Percentiles rank a stretch among this genome's conserved stretches.
phyloP scores from a whole-genome alignment of 2,797 vertebrate species.

The Ispidina lecontei region DNA sequence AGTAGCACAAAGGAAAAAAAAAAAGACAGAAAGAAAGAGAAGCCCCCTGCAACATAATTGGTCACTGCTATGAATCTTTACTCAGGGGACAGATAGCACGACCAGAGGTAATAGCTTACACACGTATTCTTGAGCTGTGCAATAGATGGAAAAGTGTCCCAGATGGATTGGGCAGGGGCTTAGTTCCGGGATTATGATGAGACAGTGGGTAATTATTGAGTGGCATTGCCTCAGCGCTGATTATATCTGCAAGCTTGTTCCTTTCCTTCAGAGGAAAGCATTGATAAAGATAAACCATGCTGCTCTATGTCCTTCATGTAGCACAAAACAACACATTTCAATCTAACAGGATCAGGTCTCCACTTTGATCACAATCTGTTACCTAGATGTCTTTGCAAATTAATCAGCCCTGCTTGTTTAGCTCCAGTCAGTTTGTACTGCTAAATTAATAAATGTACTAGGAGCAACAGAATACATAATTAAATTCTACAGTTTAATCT shows the following conservation, averaged over 20 bases:
- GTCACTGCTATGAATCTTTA: constrained; percentile 77
- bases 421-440: constrained; percentile 82
- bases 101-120: constrained; percentile 82
- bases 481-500: constrained; percentile 98
- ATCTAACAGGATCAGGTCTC: constrained; percentile 85
- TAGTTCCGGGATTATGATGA: constrained; percentile 97
- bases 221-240: constrained; percentile 88
- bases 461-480: constrained; percentile 87
- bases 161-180: constrained; percentile 95
- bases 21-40: background rate
- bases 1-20: constrained; percentile 2
- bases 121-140: constrained; percentile 79
- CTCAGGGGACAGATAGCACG: constrained; percentile 76
- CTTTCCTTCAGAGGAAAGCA: constrained; percentile 83
- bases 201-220: constrained; percentile 90
- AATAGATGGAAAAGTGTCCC: constrained; percentile 87
- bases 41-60: constrained; percentile 75
- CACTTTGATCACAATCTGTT: constrained; percentile 87
- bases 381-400: constrained; percentile 86
- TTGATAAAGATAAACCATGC: constrained; percentile 84
- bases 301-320: constrained; percentile 79
- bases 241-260: constrained; percentile 87
- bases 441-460: constrained; percentile 85
- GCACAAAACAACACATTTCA: constrained; percentile 83
- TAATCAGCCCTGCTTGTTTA: constrained; percentile 85